Evolutionary conservation across 2,888 invertebrate genomes (phyloP).

Genomic region (Dicranocentrus wangi): DNA sequence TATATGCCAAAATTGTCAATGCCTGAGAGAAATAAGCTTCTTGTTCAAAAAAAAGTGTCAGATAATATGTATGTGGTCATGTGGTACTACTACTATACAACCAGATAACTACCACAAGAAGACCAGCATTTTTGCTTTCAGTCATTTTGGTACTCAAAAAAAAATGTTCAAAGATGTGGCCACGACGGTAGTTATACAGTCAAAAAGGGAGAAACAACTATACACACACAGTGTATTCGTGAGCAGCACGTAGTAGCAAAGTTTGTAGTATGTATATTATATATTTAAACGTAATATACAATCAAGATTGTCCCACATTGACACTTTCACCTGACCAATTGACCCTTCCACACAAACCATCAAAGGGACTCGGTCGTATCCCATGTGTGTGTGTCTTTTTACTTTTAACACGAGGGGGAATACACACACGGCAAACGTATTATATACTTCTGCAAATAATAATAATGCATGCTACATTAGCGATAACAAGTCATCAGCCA

Average conservation of each 20-base stretch:
- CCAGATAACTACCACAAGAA: neutral
- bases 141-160: neutral
- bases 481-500: conserved; percentile 16
- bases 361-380: conserved; percentile 11
- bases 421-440: no score
- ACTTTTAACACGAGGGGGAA: no score
- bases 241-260: neutral
- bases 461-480: conserved; percentile 22
- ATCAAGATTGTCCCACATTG: conserved; percentile 70
- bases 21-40: no score
- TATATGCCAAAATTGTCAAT: no score
- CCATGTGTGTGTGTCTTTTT: neutral
- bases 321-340: conserved; percentile 72
- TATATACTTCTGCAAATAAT: neutral
- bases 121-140: neutral
- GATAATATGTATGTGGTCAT: neutral
- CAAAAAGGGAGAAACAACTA: neutral
- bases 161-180: neutral
- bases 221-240: no score
- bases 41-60: conserved; percentile 1
- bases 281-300: conserved; percentile 9
- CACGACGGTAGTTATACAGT: neutral
- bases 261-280: neutral
- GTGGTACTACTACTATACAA: neutral
- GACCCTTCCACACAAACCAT: conserved; percentile 64